These are phyloP conservation scores for Drosophila ezoana DNA, from an alignment of 2,888 invertebrate genomes.

Conservation along the genomic window DNA sequence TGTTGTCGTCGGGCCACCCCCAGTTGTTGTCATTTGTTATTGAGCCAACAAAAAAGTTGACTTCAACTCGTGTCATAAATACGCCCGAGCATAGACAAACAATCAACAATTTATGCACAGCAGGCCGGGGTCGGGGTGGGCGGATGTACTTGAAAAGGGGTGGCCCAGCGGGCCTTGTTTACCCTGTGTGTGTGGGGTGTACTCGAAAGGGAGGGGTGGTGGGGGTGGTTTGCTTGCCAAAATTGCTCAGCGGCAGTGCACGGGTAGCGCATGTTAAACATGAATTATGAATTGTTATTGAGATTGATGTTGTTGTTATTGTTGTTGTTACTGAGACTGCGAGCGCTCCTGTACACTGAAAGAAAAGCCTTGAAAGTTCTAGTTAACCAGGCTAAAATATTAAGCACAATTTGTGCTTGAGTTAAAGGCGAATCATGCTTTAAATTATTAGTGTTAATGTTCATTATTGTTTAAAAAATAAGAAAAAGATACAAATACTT, in stretches of 20 bases:
- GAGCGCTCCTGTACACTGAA: conserved; percentile 22
- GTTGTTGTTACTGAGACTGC: conserved; percentile 19
- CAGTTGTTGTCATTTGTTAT: conserved; percentile 74
- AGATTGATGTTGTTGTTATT: conserved; percentile 77
- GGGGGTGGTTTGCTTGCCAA: conserved; percentile 44
- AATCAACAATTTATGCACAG: conserved; percentile 82
- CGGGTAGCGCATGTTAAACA: conserved; percentile 80
- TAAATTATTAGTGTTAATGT: no score
- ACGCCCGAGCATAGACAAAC: conserved; percentile 74
- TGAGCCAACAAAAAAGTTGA: conserved; percentile 66
- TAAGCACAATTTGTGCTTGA: no score
- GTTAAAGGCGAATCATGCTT: no score
- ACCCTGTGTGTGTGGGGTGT: conserved; percentile 13
- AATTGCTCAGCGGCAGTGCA: conserved; percentile 58
- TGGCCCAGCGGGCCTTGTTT: conserved; percentile 29
- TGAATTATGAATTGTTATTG: conserved; percentile 85
- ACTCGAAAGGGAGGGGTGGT: not conserved
- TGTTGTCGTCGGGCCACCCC: conserved; percentile 69
- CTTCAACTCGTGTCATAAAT: conserved; percentile 81
- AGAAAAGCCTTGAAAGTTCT: not conserved
- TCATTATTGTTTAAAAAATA: no score
- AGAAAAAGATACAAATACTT: not conserved
- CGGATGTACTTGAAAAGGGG: conserved; percentile 46
- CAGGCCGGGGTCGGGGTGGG: conserved; percentile 23
- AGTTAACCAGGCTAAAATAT: no score